Base-by-base conservation (phyloP, 2,113 vertebrate species). In the Indicator maculatus region DNA sequence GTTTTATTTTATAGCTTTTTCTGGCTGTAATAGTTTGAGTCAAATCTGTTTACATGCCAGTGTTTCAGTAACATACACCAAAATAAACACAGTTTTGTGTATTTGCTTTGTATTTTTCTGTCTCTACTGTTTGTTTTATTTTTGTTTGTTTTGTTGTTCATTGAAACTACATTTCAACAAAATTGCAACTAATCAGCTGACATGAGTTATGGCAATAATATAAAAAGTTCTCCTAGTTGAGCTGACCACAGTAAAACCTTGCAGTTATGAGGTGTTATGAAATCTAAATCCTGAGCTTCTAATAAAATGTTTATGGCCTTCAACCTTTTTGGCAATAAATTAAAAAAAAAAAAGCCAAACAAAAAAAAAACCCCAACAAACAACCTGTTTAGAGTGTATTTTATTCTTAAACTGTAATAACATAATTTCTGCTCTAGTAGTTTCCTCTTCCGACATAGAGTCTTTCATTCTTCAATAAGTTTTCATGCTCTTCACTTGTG, bases 221-320 rank as follows among this genome's bases (percentile, higher is more conserved):
- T 64, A 91, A 88, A 74, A 83, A 83, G 71, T 83, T 61, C 53
- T 83, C 12, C 20, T 52, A 75, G 28, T 65, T 41, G 17, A 90
- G 58, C 72, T 95, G 88, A 90, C 91, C 61, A 80, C 90, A 92
- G 67, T 72, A 93, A 84, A 88, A 31, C 76, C 20, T 86, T 88
- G 60, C 56, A 71, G 31, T 95, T 93, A 56, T 45, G 59, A 63
- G 70, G 75, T 67, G 27, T 67, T 85, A 77, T 36, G 75, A 93
- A 95, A 76, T 41, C 33, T 80, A 74, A 91, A 88, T 47, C 75
- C 59, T 52, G 26, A 88, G 38, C 56, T 93, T 83, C 41, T 91
- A 93, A 93, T 95, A 85, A 93, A 94, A 80, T 0, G 3, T 83
- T 88, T 78, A 89, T 92, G 66, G 30, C 78, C 55, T 94, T 93